phyloP scores from a whole-genome alignment of 2,797 vertebrate species.

The Kryptopterus vitreolus region DNA sequence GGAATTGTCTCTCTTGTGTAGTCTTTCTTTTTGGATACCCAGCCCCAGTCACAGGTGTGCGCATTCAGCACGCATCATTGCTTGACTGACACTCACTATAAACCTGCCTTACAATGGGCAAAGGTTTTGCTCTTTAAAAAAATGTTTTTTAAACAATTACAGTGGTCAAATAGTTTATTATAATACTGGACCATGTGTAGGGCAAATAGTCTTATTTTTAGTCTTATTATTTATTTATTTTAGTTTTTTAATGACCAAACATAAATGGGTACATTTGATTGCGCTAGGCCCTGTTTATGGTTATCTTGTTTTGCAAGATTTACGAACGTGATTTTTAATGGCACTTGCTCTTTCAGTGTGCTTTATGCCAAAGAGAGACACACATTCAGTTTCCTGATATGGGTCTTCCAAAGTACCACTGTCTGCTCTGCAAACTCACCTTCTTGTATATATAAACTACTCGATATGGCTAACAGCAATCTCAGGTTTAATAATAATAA shows the following conservation, averaged over 20 bases:
- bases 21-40: conserved; percentile 30
- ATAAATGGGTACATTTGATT: background rate
- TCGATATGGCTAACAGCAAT: conserved; percentile 23
- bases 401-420: conserved; percentile 12
- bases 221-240: background rate
- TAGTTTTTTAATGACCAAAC: background rate
- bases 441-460: conserved; percentile 19
- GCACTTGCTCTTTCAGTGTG: background rate
- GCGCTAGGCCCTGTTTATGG: background rate
- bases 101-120: conserved; percentile 39
- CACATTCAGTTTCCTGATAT: conserved; percentile 15
- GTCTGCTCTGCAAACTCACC: conserved; percentile 13
- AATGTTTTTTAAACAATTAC: background rate
- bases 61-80: conserved; percentile 55
- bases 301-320: conserved; percentile 1
- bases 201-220: background rate
- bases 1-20: conserved; percentile 34
- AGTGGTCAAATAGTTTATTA: too few relatives aligned
- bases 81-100: conserved; percentile 51
- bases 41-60: conserved; percentile 49
- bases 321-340: conserved; percentile 15
- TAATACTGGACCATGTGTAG: too few relatives aligned
- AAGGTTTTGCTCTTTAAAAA: background rate
- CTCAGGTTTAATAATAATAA: conserved; percentile 36
- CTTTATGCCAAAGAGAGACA: conserved; percentile 28